A percentile compares a stretch with the other conserved stretches of the same genome.
Evolutionary conservation across 2,888 invertebrate species (phyloP).

Genomic region (Meteorus cinctellus): DNA sequence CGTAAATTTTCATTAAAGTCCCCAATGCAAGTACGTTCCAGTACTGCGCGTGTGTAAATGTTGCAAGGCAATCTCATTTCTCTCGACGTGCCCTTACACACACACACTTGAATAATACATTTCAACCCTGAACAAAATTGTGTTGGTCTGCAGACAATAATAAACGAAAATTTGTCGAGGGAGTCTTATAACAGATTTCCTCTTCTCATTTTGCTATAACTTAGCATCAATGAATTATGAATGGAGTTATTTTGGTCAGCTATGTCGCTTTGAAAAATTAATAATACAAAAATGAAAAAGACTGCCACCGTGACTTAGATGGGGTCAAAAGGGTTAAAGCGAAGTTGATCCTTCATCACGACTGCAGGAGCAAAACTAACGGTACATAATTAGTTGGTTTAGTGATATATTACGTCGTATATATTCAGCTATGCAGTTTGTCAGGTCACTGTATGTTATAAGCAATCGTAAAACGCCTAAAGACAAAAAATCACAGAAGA

Average conservation of each 20-base stretch:
- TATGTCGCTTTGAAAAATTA: background rate
- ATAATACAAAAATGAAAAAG: background rate
- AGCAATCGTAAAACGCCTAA: constrained; percentile 14
- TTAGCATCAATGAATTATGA: too few relatives aligned
- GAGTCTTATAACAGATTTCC: too few relatives aligned
- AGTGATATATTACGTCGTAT: constrained; percentile 44
- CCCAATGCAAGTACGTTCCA: background rate
- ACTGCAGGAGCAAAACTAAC: constrained; percentile 43
- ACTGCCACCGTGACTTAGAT: constrained; percentile 17
- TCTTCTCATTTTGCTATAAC: too few relatives aligned
- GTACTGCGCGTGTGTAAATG: background rate
- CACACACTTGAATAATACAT: too few relatives aligned
- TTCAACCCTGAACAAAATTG: too few relatives aligned
- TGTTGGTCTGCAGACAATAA: too few relatives aligned
- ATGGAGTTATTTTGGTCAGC: too few relatives aligned
- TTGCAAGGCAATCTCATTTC: constrained; percentile 4
- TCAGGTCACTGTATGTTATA: constrained; percentile 34
- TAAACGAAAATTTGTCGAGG: too few relatives aligned
- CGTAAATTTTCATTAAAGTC: constrained; percentile 36
- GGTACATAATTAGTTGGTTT: constrained; percentile 44
- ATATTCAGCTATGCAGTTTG: constrained; percentile 40
- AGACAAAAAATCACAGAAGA: background rate
- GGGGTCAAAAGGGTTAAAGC: constrained; percentile 35
- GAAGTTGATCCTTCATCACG: constrained; percentile 37
- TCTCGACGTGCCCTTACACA: background rate